These are phyloP conservation scores for Tetramorium parvispinum DNA, from an alignment of 1,140 invertebrate genomes.

Conservation along the genomic window DNA sequence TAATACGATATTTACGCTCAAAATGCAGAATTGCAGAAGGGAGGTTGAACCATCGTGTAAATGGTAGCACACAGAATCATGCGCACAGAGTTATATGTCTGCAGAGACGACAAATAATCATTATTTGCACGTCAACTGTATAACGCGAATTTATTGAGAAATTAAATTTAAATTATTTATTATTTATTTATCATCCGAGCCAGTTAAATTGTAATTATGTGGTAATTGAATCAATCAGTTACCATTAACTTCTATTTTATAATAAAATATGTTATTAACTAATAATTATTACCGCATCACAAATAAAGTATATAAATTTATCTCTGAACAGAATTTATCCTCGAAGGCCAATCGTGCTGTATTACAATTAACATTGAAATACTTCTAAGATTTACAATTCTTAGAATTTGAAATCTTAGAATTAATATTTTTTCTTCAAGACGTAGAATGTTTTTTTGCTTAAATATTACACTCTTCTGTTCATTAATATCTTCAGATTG, in stretches of 20 bases:
- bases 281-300: slow-evolving; percentile 62
- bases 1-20: slow-evolving; percentile 51
- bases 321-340: slow-evolving; percentile 28
- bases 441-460: not conserved
- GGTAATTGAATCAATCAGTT: slow-evolving; percentile 70
- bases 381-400: not conserved
- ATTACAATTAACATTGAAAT: not conserved
- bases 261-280: slow-evolving; percentile 72
- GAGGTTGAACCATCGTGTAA: slow-evolving; percentile 52
- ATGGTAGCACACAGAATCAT: slow-evolving; percentile 53
- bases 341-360: not conserved
- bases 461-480: not conserved
- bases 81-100: slow-evolving; percentile 58
- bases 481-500: not conserved
- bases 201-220: slow-evolving; percentile 68
- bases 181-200: slow-evolving; percentile 69
- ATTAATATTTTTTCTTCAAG: not conserved
- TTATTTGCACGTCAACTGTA: slow-evolving; percentile 47
- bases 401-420: slow-evolving; percentile 8
- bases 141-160: slow-evolving; percentile 59
- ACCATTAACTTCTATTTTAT: slow-evolving; percentile 73
- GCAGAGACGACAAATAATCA: slow-evolving; percentile 58
- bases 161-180: slow-evolving; percentile 73
- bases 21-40: slow-evolving; percentile 56
- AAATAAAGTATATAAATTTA: slow-evolving; percentile 65